These are phyloP conservation scores for Cyrtorhinus lividipennis DNA, from an alignment of 1,140 invertebrate species.

Conservation along the genomic window DNA sequence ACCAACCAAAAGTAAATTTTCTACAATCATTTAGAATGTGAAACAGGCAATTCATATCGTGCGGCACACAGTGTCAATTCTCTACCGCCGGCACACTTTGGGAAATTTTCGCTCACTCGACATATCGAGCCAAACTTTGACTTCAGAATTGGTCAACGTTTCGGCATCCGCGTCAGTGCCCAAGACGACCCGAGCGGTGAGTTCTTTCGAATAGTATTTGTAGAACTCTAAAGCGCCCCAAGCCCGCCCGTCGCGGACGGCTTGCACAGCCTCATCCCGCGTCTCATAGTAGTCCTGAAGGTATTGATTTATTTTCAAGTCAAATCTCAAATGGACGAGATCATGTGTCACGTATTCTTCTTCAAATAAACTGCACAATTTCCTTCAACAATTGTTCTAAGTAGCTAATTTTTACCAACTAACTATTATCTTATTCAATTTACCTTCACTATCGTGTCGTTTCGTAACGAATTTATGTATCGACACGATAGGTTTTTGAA, in stretches of 20 bases:
- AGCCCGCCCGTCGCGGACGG: constrained; percentile 32
- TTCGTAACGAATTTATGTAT: constrained; percentile 52
- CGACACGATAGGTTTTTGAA: constrained; percentile 55
- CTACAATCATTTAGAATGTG: no score
- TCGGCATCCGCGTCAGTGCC: constrained; percentile 31
- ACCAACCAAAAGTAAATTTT: no score
- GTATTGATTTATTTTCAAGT: background rate
- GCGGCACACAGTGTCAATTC: no score
- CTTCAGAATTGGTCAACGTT: constrained; percentile 32
- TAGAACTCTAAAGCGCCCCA: constrained; percentile 39
- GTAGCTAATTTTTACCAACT: no score
- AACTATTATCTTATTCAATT: no score
- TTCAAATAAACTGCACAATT: no score
- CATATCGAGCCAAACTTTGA: constrained; percentile 36
- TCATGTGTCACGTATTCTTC: no score
- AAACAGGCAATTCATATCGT: no score
- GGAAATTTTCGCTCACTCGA: no score
- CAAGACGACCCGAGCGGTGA: constrained; percentile 30
- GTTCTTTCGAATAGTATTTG: constrained; percentile 34
- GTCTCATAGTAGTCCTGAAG: constrained; percentile 23
- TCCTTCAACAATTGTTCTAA: no score
- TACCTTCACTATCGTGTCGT: constrained; percentile 43
- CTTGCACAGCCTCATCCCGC: constrained; percentile 30
- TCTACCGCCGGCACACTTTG: no score
- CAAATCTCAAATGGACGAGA: no score